A percentile compares a stretch with the other conserved stretches of the same genome.
These are phyloP conservation scores for Pollachius pollachius DNA, from an alignment of 2,113 vertebrate species.

Conservation along the genomic window DNA sequence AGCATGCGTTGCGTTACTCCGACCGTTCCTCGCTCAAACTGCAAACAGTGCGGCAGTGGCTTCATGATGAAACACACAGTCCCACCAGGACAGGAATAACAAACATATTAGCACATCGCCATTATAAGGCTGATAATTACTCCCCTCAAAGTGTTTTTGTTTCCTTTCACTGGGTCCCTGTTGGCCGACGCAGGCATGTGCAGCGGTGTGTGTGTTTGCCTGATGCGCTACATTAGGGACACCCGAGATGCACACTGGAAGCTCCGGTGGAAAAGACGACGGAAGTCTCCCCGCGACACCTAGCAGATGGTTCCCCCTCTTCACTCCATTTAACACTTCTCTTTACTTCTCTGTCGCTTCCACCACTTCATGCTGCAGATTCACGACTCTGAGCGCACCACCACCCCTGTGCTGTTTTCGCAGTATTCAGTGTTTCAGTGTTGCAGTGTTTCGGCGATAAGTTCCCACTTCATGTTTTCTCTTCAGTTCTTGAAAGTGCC, in stretches of 20 bases:
- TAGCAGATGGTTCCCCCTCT: slow-evolving; percentile 46
- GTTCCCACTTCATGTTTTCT: not conserved
- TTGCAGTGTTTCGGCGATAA: too few relatives aligned
- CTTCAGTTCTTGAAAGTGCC: not conserved
- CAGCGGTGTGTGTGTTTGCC: slow-evolving; percentile 22
- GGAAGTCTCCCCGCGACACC: slow-evolving; percentile 15
- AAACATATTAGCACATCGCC: too few relatives aligned
- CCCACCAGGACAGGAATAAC: too few relatives aligned
- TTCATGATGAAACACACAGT: too few relatives aligned
- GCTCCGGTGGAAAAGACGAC: slow-evolving; percentile 39
- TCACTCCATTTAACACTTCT: slow-evolving; percentile 57
- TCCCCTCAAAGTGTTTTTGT: too few relatives aligned
- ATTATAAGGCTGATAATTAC: too few relatives aligned
- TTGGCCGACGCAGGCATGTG: slow-evolving; percentile 4
- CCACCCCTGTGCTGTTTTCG: too few relatives aligned
- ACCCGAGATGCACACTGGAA: slow-evolving; percentile 26
- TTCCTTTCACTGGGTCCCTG: slow-evolving; percentile 12
- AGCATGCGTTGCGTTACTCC: too few relatives aligned
- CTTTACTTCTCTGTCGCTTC: slow-evolving; percentile 33
- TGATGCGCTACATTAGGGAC: slow-evolving; percentile 45
- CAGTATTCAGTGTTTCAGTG: too few relatives aligned
- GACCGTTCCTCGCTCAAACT: too few relatives aligned
- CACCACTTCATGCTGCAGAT: slow-evolving; percentile 32
- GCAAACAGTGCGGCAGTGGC: too few relatives aligned
- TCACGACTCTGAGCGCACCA: too few relatives aligned